phyloP scores from a whole-genome alignment of 1,140 invertebrate genomes.

The Pseudachorutes palmiensis region DNA sequence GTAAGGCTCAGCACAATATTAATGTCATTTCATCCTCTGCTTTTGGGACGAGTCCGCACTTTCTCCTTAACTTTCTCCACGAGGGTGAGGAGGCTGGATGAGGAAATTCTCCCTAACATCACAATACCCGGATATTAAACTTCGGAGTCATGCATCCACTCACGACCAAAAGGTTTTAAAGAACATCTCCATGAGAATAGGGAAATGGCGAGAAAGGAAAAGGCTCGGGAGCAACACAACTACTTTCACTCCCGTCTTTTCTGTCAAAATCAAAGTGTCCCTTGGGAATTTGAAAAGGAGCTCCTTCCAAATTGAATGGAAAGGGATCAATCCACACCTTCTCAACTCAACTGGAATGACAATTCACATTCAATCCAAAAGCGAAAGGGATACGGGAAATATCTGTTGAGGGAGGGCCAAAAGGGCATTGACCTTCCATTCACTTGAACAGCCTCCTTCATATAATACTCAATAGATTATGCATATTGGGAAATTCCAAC shows the following conservation, averaged over 20 bases:
- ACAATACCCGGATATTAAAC: conserved; percentile 2
- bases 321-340: conserved; percentile 4
- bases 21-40: conserved; percentile 6
- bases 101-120: not conserved
- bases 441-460: too few relatives aligned
- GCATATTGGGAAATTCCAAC: too few relatives aligned
- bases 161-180: too few relatives aligned
- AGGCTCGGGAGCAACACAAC: not conserved
- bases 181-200: not conserved
- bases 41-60: not conserved
- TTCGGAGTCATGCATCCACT: not conserved
- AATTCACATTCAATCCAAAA: conserved; percentile 3
- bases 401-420: too few relatives aligned
- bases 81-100: not conserved
- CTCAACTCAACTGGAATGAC: not conserved
- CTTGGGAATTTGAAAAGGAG: conserved; percentile 4
- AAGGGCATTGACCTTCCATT: not conserved
- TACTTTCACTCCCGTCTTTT: not conserved
- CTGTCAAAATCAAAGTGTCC: not conserved
- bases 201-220: not conserved
- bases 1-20: not conserved
- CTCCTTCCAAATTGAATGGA: not conserved
- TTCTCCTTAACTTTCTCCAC: not conserved
- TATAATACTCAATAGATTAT: too few relatives aligned
- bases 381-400: too few relatives aligned